Evolutionary conservation across 2,888 invertebrate species (phyloP).

Genomic region (Agrochola circellaris): DNA sequence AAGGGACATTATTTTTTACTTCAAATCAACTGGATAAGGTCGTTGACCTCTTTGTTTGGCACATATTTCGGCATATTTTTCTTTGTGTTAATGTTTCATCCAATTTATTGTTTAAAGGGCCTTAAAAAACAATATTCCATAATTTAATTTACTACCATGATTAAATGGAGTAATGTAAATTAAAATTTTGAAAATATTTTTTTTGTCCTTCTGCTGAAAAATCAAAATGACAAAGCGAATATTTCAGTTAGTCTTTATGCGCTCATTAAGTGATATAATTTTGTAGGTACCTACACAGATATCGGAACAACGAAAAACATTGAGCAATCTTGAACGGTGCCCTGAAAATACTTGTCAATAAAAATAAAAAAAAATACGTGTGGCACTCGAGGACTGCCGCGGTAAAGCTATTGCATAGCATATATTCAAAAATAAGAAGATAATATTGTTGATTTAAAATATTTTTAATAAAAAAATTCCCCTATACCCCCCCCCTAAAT

Average conservation of each 20-base stretch:
- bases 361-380: no score
- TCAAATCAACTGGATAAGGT: slow-evolving; percentile 69
- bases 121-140: background rate
- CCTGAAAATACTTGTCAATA: background rate
- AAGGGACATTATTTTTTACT: slow-evolving; percentile 75
- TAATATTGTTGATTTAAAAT: no score
- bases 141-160: background rate
- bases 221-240: background rate
- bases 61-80: slow-evolving; percentile 50
- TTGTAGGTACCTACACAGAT: background rate
- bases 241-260: background rate
- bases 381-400: no score
- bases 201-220: background rate
- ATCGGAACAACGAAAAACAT: background rate
- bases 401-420: no score
- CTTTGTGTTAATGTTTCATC: slow-evolving; percentile 13
- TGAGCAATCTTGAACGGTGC: background rate
- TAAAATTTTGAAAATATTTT: accelerated
- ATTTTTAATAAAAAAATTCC: no score
- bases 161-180: background rate
- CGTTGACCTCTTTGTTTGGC: slow-evolving; percentile 74
- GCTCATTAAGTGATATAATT: background rate
- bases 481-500: no score
- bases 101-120: slow-evolving; percentile 1
- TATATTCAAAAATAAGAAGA: no score